Evolutionary conservation across 1,140 invertebrate genomes (phyloP), one percentile per base, ranked within the genome.

Genomic region (Bombus haemorrhoidalis): DNA sequence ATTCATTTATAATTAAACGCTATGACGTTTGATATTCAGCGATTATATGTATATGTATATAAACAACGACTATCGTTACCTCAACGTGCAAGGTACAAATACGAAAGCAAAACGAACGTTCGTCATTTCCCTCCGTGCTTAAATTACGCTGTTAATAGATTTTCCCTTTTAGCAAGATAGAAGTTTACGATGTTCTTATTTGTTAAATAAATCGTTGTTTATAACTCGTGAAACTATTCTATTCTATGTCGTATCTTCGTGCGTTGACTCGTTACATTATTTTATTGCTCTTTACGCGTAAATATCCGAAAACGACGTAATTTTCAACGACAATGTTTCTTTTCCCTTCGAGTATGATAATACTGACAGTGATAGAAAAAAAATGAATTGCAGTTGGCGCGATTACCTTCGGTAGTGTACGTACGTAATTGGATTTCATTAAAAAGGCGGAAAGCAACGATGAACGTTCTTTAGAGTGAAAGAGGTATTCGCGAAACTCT

Each of bases 381-480:
- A 1, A 37, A 15, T 0, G 25, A 75, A 53, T 57, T 0, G 6
- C 13, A 28, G 1, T 41, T 41, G 1, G 0, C 32, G 18, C 28
- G 1, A 32, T 10, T 12, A 25, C 3, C n/a, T 43, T 43, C 1
- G n/a, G n/a, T 32, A 3, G 39, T 9, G 39, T 9, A 25, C 47
- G 18, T 53, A 22, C 47, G 47, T 32, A 39, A 39, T 59, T 34
- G 37, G 28, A 59, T 73, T 39, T 12, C 34, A 1, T 34, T 41
- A 18, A 22, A 59, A 72, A 41, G 18, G 37, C 12, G 22, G 34
- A 34, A 64, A 39, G 12, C n/a, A 0, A 53, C 39, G n/a, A 72
- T 84, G 34, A 57, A 84, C 15, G 43, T 79, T 32, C 43, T 41
- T 41, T 37, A 37, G 83, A 47, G 53, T 71, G 59, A 12, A 71